Conservation (phyloP, 2,113 vertebrate genomes). For the Gracilinanus agilis region DNA sequence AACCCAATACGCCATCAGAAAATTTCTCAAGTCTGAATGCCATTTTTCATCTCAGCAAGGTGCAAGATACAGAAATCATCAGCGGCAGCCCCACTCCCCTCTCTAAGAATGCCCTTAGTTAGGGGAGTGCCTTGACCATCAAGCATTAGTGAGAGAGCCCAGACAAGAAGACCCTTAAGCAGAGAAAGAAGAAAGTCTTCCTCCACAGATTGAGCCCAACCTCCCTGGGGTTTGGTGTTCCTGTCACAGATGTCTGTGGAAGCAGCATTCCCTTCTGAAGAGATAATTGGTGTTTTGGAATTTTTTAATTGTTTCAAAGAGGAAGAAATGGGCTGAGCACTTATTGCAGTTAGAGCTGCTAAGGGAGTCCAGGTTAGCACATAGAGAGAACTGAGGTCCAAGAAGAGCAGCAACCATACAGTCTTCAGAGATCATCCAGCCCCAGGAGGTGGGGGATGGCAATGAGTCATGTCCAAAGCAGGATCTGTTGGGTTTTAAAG, state of each 20-base stretch:
- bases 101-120: background rate
- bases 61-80: background rate
- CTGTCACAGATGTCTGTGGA: background rate
- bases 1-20: background rate
- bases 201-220: background rate
- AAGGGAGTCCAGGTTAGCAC: background rate
- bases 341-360: background rate
- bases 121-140: background rate
- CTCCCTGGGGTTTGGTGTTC: background rate
- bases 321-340: background rate
- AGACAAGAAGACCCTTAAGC: background rate
- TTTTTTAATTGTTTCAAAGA: constrained; percentile 11
- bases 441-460: background rate
- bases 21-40: background rate
- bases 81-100: background rate
- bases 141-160: background rate
- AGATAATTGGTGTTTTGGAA: constrained; percentile 2
- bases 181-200: background rate
- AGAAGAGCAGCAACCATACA: background rate
- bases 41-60: background rate
- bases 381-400: background rate
- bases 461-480: background rate
- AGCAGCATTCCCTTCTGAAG: background rate
- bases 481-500: background rate
- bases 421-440: background rate